phyloP scores from a whole-genome alignment of 2,113 vertebrate species.

The Gasterosteus nipponicus region DNA sequence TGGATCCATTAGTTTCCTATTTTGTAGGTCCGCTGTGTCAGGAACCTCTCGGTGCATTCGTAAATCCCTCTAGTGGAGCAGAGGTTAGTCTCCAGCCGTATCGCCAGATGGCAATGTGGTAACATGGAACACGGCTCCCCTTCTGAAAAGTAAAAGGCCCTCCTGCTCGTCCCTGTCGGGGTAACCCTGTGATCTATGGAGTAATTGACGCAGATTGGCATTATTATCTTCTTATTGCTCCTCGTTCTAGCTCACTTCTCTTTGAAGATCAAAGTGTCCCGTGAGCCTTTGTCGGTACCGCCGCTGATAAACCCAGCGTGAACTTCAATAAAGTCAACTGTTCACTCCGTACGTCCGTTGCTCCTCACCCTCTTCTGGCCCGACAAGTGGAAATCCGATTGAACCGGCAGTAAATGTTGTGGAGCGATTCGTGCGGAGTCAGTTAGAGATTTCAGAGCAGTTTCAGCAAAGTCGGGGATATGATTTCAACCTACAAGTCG shows the following conservation, averaged over 20 bases:
- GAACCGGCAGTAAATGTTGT: constrained; percentile 8
- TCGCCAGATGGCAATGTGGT: constrained; percentile 78
- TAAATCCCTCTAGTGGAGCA: not conserved
- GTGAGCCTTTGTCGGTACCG: constrained; percentile 69
- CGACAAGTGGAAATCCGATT: constrained; percentile 13
- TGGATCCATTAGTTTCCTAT: no score
- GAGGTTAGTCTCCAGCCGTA: not conserved
- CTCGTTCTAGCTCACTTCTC: constrained; percentile 73
- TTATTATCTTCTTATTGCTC: constrained; percentile 78
- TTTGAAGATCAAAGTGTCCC: constrained; percentile 82
- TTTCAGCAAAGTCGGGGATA: not conserved
- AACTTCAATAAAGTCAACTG: constrained; percentile 79
- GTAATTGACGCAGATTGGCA: constrained; percentile 72
- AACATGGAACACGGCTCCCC: constrained; percentile 14
- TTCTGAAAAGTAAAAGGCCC: constrained; percentile 1
- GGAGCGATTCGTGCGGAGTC: constrained; percentile 13
- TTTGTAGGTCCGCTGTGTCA: no score
- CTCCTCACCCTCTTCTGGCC: not conserved
- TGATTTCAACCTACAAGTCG: not conserved
- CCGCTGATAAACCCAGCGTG: constrained; percentile 70
- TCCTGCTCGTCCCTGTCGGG: not conserved
- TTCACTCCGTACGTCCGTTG: constrained; percentile 53
- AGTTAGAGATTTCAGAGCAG: not conserved
- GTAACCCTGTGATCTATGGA: constrained; percentile 58
- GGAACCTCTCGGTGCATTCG: not conserved